Evolutionary conservation across 1,140 invertebrate species (phyloP).

Genomic region (Leptinotarsa undecemlineata): DNA sequence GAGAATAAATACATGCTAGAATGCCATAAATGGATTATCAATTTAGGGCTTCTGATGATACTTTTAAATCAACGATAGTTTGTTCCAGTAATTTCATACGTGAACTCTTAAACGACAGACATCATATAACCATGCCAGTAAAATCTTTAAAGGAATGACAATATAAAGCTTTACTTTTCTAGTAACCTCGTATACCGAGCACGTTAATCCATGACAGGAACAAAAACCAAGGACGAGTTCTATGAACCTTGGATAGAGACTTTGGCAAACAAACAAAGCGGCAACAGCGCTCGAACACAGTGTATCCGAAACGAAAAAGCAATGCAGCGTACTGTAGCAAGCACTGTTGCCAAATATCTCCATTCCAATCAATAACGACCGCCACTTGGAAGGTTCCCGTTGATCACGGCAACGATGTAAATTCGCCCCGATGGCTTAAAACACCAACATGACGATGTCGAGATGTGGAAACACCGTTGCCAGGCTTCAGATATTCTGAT

Average conservation of each 20-base stretch:
- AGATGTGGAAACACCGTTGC: not conserved
- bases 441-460: conserved; percentile 18
- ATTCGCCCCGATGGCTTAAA: conserved; percentile 20
- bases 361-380: conserved; percentile 52
- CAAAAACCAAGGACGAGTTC: conserved; percentile 17
- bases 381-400: conserved; percentile 36
- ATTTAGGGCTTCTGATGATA: too few relatives aligned
- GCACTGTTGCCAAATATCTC: conserved; percentile 46
- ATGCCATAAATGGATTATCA: too few relatives aligned
- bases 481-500: not conserved
- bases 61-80: too few relatives aligned
- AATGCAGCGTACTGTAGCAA: conserved; percentile 53
- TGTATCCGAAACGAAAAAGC: conserved; percentile 36
- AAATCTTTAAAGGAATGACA: too few relatives aligned
- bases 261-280: conserved; percentile 11
- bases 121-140: too few relatives aligned
- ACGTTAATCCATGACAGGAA: conserved; percentile 21
- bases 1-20: too few relatives aligned
- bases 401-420: conserved; percentile 39
- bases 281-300: conserved; percentile 19
- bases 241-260: conserved; percentile 15
- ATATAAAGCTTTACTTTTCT: not conserved
- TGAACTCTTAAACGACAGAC: too few relatives aligned
- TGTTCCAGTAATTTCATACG: too few relatives aligned
- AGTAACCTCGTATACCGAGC: not conserved